Evolutionary conservation across 2,113 vertebrate species (phyloP).

Genomic region (Nematolebias whitei): DNA sequence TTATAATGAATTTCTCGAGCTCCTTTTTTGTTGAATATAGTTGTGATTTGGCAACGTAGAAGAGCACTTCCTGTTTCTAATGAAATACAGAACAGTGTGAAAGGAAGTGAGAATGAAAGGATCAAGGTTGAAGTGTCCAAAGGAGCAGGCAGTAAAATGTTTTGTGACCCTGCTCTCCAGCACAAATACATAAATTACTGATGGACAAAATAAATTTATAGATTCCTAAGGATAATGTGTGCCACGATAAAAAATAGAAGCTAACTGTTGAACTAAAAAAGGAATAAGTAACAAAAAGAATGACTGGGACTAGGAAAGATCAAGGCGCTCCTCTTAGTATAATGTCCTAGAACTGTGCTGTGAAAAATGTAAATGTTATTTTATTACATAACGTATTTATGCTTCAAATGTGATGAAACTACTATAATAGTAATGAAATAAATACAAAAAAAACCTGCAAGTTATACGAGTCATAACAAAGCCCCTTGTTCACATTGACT

Average conservation of each 20-base stretch:
- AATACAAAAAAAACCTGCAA: background rate
- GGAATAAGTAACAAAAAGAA: background rate
- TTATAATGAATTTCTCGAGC: too few species aligned
- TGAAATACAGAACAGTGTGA: conserved; percentile 20
- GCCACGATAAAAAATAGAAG: background rate
- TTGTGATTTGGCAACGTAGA: background rate
- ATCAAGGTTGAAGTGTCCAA: conserved; percentile 26
- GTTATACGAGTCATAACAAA: background rate
- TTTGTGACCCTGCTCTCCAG: conserved; percentile 34
- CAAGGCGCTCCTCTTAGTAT: too few species aligned
- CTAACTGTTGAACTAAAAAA: background rate
- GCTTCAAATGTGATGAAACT: background rate
- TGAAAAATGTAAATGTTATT: background rate
- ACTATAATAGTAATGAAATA: background rate
- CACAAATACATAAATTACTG: conserved; percentile 3
- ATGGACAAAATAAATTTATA: background rate
- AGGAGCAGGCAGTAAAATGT: conserved; percentile 41
- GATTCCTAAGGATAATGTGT: background rate
- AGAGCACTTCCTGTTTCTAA: conserved; percentile 64
- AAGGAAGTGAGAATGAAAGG: conserved; percentile 2
- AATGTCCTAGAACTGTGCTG: background rate
- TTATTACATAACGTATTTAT: background rate
- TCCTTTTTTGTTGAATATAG: too few species aligned
- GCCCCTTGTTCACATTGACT: background rate
- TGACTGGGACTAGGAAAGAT: background rate